These are phyloP conservation scores for Scelioninae gen. 2 DNA, from an alignment of 2,888 invertebrate genomes.

Conservation along the genomic window DNA sequence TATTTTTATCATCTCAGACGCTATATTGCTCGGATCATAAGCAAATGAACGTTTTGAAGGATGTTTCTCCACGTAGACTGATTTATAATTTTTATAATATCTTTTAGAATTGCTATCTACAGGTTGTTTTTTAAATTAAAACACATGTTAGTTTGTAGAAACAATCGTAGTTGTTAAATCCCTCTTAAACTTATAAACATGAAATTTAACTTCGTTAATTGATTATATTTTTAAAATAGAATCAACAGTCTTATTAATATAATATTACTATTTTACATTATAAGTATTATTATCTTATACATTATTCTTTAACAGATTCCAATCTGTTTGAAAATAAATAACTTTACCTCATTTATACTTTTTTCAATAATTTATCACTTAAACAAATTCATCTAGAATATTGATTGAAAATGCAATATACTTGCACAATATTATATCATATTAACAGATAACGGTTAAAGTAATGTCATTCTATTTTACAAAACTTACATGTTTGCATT, in stretches of 20 bases:
- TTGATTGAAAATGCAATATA: neutral
- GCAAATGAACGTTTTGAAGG: conserved; percentile 9
- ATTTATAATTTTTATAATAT: neutral
- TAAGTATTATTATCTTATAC: too few relatives aligned
- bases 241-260: too few relatives aligned
- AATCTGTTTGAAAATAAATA: too few relatives aligned
- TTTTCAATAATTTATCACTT: neutral
- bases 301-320: too few relatives aligned
- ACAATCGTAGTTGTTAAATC: neutral
- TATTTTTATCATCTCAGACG: conserved; percentile 9
- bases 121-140: conserved; percentile 5
- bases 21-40: neutral
- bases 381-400: neutral
- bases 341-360: too few relatives aligned
- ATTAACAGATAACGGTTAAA: conserved; percentile 10
- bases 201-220: neutral
- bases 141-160: neutral
- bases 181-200: neutral
- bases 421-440: neutral
- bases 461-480: neutral
- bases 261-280: too few relatives aligned
- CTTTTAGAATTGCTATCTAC: neutral
- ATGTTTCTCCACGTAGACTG: neutral
- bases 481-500: conserved; percentile 6
- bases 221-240: neutral